These are phyloP conservation scores for Pseudorhombus dupliciocellatus DNA, from an alignment of 2,113 vertebrate species.

Conservation along the genomic window DNA sequence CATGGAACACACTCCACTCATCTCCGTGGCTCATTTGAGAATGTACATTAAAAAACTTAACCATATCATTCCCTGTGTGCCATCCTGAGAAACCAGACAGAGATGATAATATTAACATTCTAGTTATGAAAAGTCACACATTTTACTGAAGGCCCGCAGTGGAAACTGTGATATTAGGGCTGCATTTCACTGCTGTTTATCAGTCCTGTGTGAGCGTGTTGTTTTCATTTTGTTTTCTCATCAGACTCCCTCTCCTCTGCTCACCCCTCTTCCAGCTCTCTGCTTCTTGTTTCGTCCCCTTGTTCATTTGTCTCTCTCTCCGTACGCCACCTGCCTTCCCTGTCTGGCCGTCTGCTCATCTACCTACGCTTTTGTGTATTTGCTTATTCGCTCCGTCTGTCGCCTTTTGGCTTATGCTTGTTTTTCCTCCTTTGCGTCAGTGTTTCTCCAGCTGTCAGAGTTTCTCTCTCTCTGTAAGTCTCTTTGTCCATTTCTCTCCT, in stretches of 20 bases:
- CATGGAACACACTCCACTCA: too few species aligned
- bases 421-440: slow-evolving; percentile 70
- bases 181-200: slow-evolving; percentile 3
- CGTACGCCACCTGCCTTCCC: neutral
- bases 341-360: slow-evolving; percentile 1
- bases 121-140: too few species aligned
- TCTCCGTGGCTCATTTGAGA: too few species aligned
- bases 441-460: slow-evolving; percentile 80
- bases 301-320: neutral
- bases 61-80: too few species aligned
- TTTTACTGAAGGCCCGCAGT: neutral
- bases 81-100: too few species aligned
- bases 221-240: slow-evolving; percentile 41
- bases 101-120: too few species aligned
- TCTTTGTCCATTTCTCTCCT: slow-evolving; percentile 55
- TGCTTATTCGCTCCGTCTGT: slow-evolving; percentile 48
- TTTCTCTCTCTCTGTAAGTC: slow-evolving; percentile 80
- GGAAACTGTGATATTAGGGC: slow-evolving; percentile 7
- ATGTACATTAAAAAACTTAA: too few species aligned
- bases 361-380: slow-evolving; percentile 8
- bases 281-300: neutral
- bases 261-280: slow-evolving; percentile 13
- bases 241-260: slow-evolving; percentile 28
- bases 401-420: slow-evolving; percentile 56
- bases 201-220: slow-evolving; percentile 11